These are phyloP conservation scores for Sciurus vulgaris DNA, from an alignment of 2,797 vertebrate genomes.

Conservation along the genomic window DNA sequence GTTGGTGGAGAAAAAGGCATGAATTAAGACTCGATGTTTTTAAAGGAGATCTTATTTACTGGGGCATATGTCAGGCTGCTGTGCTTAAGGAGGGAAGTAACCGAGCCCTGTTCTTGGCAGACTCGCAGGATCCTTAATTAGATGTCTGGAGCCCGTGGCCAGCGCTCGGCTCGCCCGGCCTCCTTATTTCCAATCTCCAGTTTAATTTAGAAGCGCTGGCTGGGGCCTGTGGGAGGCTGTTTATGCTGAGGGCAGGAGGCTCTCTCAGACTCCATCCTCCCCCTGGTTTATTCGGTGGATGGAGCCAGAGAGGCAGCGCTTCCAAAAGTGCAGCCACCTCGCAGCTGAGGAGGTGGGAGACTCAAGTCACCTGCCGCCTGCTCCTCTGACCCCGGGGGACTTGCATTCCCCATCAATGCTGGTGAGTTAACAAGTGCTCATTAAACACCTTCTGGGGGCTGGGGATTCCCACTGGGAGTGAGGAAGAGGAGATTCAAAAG, in stretches of 20 bases:
- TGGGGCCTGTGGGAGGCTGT: conserved; percentile 65
- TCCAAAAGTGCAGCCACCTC: conserved; percentile 78
- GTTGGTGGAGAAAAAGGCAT: background rate
- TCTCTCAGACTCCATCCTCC: conserved; percentile 63
- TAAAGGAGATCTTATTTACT: conserved; percentile 48
- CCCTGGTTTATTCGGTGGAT: conserved; percentile 71
- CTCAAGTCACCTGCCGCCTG: conserved; percentile 76
- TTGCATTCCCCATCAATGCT: conserved; percentile 72
- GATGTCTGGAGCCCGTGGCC: background rate
- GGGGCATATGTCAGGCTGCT: conserved; percentile 2
- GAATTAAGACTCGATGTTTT: conserved; percentile 29
- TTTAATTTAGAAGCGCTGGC: conserved; percentile 69
- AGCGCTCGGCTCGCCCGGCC: background rate
- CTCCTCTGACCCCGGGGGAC: conserved; percentile 79
- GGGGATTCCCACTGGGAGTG: background rate
- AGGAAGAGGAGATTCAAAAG: conserved; percentile 45
- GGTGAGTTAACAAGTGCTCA: background rate
- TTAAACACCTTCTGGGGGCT: conserved; percentile 17
- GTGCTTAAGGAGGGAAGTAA: conserved; percentile 29
- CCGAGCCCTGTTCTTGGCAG: background rate
- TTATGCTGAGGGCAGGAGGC: background rate
- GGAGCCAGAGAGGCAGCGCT: conserved; percentile 67
- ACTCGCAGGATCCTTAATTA: conserved; percentile 35
- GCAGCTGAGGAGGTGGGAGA: conserved; percentile 75
- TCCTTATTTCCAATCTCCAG: conserved; percentile 52